Conservation (phyloP, 2,888 invertebrate species). For the Epicampocera succincta region DNA sequence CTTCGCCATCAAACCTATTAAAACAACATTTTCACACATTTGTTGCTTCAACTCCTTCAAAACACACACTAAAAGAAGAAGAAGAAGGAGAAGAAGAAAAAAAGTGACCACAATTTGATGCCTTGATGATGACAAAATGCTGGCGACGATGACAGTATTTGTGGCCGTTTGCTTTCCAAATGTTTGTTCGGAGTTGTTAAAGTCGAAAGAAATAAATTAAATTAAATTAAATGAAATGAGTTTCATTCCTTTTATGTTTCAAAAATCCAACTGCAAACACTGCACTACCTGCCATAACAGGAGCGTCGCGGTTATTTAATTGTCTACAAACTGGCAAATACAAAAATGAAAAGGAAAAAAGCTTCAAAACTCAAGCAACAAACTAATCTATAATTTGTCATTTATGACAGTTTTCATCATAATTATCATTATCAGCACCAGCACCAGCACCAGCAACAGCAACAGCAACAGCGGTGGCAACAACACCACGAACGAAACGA, state of each 20-base stretch:
- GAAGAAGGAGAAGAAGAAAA: too few relatives aligned
- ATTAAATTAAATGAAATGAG: constrained; percentile 16
- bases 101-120: constrained; percentile 10
- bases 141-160: constrained; percentile 22
- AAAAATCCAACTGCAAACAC: constrained; percentile 35
- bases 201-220: constrained; percentile 40
- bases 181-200: constrained; percentile 35
- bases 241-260: constrained; percentile 48
- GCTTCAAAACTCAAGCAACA: constrained; percentile 38
- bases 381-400: constrained; percentile 65
- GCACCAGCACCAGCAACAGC: constrained; percentile 1
- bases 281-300: constrained; percentile 43
- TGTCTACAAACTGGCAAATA: constrained; percentile 50
- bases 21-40: constrained; percentile 57
- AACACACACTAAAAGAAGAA: too few relatives aligned
- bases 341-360: constrained; percentile 12
- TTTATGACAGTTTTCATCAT: constrained; percentile 67
- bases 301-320: constrained; percentile 60
- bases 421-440: constrained; percentile 52
- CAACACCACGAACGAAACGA: background rate
- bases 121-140: constrained; percentile 36
- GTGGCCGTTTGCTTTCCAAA: background rate
- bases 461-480: background rate
- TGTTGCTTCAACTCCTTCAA: constrained; percentile 34
- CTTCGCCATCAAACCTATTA: constrained; percentile 23